Evolutionary conservation across 2,888 invertebrate genomes (phyloP), one percentile per base, ranked within the genome.

Genomic region (Hecatera dysodea): DNA sequence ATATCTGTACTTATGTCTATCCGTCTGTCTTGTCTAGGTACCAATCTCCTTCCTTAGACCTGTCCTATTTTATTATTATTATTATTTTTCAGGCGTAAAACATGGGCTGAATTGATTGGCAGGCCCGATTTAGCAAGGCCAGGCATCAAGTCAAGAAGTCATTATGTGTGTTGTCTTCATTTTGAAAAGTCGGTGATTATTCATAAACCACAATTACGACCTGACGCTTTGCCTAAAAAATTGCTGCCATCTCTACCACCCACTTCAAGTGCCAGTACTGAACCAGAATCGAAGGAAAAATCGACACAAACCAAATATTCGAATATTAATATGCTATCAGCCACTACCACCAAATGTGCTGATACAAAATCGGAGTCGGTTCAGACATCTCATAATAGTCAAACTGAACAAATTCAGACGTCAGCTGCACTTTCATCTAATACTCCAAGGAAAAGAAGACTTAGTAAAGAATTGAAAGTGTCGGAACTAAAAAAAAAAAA

Each of bases 111-210:
- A 61, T 50, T 61, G 61, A 74, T 77, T 61, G 70, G 71, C 59
- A 74, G 77, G 62, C 71, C 77, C 48, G 74, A 77, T 71, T 71
- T 77, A 71, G 65, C 65, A 71, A 65, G 52, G 50, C 57, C 73
- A 67, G 27, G 63, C 11, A 63, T 50, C 62, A 75, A 75, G 70
- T 67, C 70, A 50, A 70, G 1, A 53, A 69, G 72, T 72, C 59
- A 76, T 72, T 66, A 46, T 72, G 72, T 76, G 62, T 76, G 76
- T 56, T 68, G 48, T 53, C 76, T 69, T 61, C 69, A 76, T 76
- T 76, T 76, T 73, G 72, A 76, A 53, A 69, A 69, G 64, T 69
- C 67, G 36, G 69, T 60, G 60, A 70, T 67, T 64, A 63, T 55
- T 56, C 36, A 66, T 55, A 75, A 8, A 75, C 71, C 73, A 71